Evolutionary conservation across 2,888 invertebrate genomes (phyloP), one percentile per base, ranked within the genome.

Genomic region (Drosophila infuscata): DNA sequence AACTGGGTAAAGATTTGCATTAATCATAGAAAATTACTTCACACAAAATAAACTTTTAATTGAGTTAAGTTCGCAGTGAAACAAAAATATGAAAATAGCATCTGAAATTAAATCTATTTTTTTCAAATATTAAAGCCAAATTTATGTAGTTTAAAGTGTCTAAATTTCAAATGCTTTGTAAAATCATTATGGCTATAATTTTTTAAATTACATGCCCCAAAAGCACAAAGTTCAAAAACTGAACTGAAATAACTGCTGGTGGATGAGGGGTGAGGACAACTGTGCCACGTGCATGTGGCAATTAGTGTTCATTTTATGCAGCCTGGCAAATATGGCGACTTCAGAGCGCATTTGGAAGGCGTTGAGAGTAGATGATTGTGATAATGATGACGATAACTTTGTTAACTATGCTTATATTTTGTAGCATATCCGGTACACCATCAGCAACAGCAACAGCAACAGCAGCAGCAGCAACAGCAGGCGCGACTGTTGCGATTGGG

Each of bases 361-460:
- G 48, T 4, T 41, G 58, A 60, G 36, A 46, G 52, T 11, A 46
- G 15, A 2, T 52, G 17, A 11, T 54, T 64, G 38, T 52, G 11
- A 54, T n/a, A 64, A 46, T 59, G 53, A 49, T 12, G 53, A 38
- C 48, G 56, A 33, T 60, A 56, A 61, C 33, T 69, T 49, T 33
- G n/a, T 43, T 56, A 64, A 57, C 33, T 29, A 51, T 59, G 60
- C 59, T 46, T 12, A 29, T 54, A 56, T 70, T 59, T 75, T 79
- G 15, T 75, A 89, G 88, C 89, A 60, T 89, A 83, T 85, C 80
- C 90, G 68, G 56, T 80, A 32, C 82, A 80, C 15, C 88, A 81
- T 32, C 83, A 76, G 17, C 80, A 68, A 17, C 36, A 36, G 43
- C 76, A 76, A 1, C 74, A 68, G 11, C 75, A 67, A 12, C 67